phyloP scores from a whole-genome alignment of 2,888 invertebrate genomes.

The Gerris lacustris region DNA sequence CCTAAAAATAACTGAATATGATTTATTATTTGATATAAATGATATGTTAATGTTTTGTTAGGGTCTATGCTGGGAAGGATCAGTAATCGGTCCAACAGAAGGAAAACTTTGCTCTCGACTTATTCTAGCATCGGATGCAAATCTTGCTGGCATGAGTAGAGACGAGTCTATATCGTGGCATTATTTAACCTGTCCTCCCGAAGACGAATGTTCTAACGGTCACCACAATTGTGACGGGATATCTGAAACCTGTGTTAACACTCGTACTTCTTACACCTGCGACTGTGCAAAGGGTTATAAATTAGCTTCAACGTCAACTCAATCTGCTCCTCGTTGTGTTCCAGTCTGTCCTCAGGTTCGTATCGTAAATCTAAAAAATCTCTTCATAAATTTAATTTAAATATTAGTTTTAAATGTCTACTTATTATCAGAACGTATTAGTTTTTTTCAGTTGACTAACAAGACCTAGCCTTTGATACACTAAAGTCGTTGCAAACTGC shows the following conservation, averaged over 20 bases:
- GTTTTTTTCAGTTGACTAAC: no score
- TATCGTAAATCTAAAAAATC: no score
- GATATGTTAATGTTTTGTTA: slow-evolving; percentile 19
- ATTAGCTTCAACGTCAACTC: neutral
- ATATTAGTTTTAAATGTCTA: neutral
- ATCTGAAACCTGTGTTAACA: slow-evolving; percentile 79
- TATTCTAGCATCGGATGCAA: neutral
- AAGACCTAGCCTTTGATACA: no score
- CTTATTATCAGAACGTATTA: no score
- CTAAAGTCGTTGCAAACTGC: no score
- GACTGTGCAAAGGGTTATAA: slow-evolving; percentile 47
- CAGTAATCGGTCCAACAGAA: slow-evolving; percentile 44
- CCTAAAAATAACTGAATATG: no score
- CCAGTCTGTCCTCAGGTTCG: slow-evolving; percentile 28
- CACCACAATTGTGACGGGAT: slow-evolving; percentile 81
- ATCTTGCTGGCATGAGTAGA: slow-evolving; percentile 1
- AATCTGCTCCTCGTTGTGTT: slow-evolving; percentile 23
- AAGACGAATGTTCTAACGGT: slow-evolving; percentile 82
- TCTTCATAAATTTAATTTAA: neutral
- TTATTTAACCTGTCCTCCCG: slow-evolving; percentile 78
- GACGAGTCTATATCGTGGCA: slow-evolving; percentile 59
- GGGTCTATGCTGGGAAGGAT: slow-evolving; percentile 81
- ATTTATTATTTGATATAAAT: neutral
- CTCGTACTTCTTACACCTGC: slow-evolving; percentile 69
- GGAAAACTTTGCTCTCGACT: neutral